phyloP scores from a whole-genome alignment of 2,113 vertebrate genomes.

The Lycaon pictus region DNA sequence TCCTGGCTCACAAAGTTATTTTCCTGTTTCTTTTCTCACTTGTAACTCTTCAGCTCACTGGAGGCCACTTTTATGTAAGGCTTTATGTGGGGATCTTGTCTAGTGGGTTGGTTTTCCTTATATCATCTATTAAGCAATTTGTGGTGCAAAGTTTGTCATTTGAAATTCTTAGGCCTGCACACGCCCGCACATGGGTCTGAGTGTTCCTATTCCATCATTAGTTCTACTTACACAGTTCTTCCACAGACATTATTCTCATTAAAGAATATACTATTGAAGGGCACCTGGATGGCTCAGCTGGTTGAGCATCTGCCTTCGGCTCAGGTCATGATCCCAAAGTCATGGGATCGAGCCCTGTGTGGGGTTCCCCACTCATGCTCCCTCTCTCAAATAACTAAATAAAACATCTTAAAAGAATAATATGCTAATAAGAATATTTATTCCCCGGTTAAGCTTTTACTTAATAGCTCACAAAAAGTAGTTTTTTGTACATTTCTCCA shows the following conservation, averaged over 20 bases:
- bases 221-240: background rate
- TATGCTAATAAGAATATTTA: slow-evolving; percentile 18
- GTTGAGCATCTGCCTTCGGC: too few species aligned
- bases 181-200: background rate
- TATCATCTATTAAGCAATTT: background rate
- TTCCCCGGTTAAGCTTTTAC: slow-evolving; percentile 25
- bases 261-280: slow-evolving; percentile 2
- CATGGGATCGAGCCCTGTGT: too few species aligned
- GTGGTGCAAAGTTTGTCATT: background rate
- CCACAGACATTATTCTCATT: background rate
- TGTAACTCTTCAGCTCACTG: background rate
- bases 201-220: background rate
- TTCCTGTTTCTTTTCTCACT: background rate
- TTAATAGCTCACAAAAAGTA: slow-evolving; percentile 57
- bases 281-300: too few species aligned
- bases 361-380: too few species aligned
- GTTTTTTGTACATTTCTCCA: slow-evolving; percentile 67
- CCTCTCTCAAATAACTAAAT: too few species aligned
- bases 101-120: background rate
- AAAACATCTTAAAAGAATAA: background rate
- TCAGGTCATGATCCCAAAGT: too few species aligned
- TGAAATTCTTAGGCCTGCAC: background rate
- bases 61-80: background rate
- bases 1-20: background rate
- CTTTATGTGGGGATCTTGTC: background rate